Conservation (phyloP, 2,113 vertebrate genomes). For the Piprites chloris region DNA sequence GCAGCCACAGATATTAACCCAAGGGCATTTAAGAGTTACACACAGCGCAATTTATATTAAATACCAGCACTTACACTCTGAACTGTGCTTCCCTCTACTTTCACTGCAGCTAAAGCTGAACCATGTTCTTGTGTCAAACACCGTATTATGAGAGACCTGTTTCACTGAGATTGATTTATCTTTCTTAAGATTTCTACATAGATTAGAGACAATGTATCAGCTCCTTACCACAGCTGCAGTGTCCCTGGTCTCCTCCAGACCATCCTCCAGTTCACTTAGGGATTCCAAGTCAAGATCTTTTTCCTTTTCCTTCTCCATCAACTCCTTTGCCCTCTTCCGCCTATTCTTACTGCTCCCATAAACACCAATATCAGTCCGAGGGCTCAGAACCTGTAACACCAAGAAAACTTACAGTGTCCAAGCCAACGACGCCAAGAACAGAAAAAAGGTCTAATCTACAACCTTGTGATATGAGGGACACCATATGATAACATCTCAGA, state of each 20-base stretch:
- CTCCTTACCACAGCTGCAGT: slow-evolving; percentile 86
- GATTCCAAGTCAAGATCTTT: slow-evolving; percentile 88
- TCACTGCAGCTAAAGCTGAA: background rate
- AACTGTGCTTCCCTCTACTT: background rate
- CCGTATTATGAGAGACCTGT: rapidly evolving
- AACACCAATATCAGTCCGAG: slow-evolving; percentile 91
- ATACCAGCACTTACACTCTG: background rate
- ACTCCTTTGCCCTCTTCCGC: slow-evolving; percentile 88
- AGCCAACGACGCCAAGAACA: background rate
- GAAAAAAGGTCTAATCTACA: background rate
- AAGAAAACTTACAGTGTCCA: background rate
- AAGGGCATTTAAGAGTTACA: background rate
- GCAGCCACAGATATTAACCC: background rate
- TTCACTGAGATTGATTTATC: background rate
- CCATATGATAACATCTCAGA: background rate
- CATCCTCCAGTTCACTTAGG: slow-evolving; percentile 91
- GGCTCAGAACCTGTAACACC: slow-evolving; percentile 88
- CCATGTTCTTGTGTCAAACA: background rate
- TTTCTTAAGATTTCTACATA: background rate
- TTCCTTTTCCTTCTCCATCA: slow-evolving; percentile 91
- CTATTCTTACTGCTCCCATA: slow-evolving; percentile 95
- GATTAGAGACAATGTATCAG: rapidly evolving
- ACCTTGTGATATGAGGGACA: background rate
- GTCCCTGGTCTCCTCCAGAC: slow-evolving; percentile 84
- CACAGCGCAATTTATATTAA: background rate